Conservation (phyloP, 2,888 invertebrate species). For the Girardia tigrina region DNA sequence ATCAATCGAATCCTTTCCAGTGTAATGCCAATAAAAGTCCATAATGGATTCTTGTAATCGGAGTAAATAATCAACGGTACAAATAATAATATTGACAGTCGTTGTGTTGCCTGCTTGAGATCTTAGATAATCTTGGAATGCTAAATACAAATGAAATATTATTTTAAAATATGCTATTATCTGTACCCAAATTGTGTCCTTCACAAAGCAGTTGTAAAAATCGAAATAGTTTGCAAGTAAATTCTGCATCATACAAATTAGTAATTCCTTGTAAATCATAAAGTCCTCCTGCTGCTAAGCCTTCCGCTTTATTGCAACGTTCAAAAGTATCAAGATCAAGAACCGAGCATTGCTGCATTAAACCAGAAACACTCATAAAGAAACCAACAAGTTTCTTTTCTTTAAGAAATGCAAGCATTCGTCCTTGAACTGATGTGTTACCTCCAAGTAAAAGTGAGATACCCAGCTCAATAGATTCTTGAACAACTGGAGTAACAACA, state of each 20-base stretch:
- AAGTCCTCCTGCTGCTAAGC: constrained; percentile 47
- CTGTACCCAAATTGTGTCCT: constrained; percentile 86
- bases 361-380: constrained; percentile 92
- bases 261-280: constrained; percentile 63
- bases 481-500: constrained; percentile 52
- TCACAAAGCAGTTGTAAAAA: constrained; percentile 98
- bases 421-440: constrained; percentile 89
- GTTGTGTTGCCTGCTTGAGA: constrained; percentile 98
- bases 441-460: constrained; percentile 91
- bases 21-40: constrained; percentile 99
- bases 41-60: constrained; percentile 59
- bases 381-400: constrained; percentile 99
- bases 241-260: constrained; percentile 97
- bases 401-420: constrained; percentile 90
- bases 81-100: constrained; percentile 95
- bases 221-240: constrained; percentile 89
- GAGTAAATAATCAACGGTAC: constrained; percentile 92
- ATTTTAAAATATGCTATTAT: neutral
- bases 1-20: constrained; percentile 89
- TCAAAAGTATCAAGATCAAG: constrained; percentile 96
- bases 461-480: constrained; percentile 60
- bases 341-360: constrained; percentile 89
- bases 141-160: constrained; percentile 52
- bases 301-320: constrained; percentile 79
- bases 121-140: constrained; percentile 97